Conservation (phyloP, 2,113 vertebrate species). For the Hepsetus odoe region DNA sequence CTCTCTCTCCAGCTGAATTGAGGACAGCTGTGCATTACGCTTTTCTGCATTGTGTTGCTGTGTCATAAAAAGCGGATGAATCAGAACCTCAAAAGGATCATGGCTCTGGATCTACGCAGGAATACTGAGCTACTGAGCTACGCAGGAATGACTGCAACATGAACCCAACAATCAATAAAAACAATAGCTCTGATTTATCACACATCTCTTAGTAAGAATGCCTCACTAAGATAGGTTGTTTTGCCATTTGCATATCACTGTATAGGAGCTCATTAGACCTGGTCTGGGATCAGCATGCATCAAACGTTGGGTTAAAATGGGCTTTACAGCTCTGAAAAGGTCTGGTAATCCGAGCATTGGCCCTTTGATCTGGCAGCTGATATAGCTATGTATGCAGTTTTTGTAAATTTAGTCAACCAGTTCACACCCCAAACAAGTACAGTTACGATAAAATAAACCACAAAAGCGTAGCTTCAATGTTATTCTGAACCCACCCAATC, state of each 20-base stretch:
- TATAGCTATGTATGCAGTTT: too few relatives aligned
- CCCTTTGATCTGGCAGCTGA: too few relatives aligned
- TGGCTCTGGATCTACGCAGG: too few relatives aligned
- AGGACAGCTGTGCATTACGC: conserved; percentile 15
- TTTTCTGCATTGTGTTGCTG: conserved; percentile 1
- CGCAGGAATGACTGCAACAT: not conserved
- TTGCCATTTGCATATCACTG: not conserved
- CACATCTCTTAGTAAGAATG: not conserved
- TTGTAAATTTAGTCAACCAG: too few relatives aligned
- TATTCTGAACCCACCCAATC: too few relatives aligned
- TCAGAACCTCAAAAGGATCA: not conserved
- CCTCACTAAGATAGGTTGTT: not conserved
- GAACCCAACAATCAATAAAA: conserved; percentile 23
- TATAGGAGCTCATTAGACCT: not conserved
- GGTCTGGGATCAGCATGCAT: too few relatives aligned
- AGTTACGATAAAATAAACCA: too few relatives aligned
- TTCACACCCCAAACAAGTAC: too few relatives aligned
- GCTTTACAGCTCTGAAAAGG: too few relatives aligned
- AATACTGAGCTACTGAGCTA: not conserved
- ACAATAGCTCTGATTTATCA: not conserved
- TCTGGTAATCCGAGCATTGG: too few relatives aligned
- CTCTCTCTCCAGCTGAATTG: conserved; percentile 19
- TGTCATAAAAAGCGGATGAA: conserved; percentile 18
- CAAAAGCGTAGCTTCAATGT: too few relatives aligned
- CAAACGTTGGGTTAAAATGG: too few relatives aligned